These are phyloP conservation scores for Malurus alboscapulatus DNA, from an alignment of 2,113 vertebrate species.

Conservation along the genomic window DNA sequence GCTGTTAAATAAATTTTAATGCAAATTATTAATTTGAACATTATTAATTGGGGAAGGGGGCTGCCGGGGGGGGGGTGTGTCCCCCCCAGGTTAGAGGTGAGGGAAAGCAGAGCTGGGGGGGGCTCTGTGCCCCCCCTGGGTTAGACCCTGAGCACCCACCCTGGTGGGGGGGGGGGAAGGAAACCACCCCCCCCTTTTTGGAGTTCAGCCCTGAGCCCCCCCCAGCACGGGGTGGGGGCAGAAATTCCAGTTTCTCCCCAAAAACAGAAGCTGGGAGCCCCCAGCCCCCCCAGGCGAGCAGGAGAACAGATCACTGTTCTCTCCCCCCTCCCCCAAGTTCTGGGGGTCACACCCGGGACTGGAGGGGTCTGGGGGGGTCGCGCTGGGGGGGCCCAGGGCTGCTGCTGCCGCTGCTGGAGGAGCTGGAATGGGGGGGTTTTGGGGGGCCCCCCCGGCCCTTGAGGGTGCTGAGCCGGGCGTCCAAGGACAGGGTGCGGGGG, in stretches of 20 bases:
- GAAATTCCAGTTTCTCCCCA: conserved; percentile 10
- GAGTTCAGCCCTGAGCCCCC: background rate
- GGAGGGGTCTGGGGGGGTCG: conserved; percentile 74
- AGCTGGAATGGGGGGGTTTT: conserved; percentile 37
- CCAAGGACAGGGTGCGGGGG: conserved; percentile 76
- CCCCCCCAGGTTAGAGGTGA: background rate
- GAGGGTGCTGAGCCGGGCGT: conserved; percentile 83
- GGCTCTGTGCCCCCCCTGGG: background rate
- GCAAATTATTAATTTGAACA: background rate
- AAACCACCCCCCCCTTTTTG: background rate
- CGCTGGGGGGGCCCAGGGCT: conserved; percentile 21
- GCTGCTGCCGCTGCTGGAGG: conserved; percentile 77
- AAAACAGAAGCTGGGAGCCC: background rate
- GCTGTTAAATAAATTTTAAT: conserved; percentile 38
- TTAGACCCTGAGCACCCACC: background rate
- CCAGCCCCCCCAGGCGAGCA: too few species aligned
- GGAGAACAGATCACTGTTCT: background rate
- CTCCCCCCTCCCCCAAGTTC: background rate
- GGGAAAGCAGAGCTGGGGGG: background rate
- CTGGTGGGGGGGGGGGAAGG: background rate
- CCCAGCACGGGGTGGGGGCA: background rate
- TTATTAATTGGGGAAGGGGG: background rate
- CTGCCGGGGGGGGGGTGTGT: background rate
- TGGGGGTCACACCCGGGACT: conserved; percentile 77
- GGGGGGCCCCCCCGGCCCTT: conserved; percentile 55